phyloP scores from a whole-genome alignment of 2,797 vertebrate species.

The Sebastes cheni region DNA sequence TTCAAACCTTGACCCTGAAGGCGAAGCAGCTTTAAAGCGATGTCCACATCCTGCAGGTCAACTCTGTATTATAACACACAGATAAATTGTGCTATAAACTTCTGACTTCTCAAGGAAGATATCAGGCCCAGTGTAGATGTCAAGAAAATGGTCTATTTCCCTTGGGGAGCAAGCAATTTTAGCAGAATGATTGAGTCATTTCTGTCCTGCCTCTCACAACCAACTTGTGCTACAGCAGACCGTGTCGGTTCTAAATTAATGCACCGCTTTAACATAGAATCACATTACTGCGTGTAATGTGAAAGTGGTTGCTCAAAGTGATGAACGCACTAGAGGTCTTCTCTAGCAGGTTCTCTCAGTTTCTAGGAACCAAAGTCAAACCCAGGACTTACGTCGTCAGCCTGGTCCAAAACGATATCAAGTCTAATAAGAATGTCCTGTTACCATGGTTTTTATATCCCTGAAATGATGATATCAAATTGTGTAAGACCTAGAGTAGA shows the following conservation, averaged over 20 bases:
- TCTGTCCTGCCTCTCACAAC: neutral
- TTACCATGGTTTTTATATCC: neutral
- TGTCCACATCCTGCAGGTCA: neutral
- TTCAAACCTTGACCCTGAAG: constrained; percentile 11
- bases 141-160: neutral
- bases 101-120: neutral
- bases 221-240: neutral
- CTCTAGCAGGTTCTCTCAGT: neutral
- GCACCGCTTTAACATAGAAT: neutral
- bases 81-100: neutral
- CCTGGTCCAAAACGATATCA: too few relatives aligned
- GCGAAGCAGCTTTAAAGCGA: neutral
- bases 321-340: neutral
- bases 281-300: neutral
- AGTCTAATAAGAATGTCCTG: too few relatives aligned
- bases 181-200: neutral
- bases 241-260: neutral
- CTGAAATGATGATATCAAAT: neutral
- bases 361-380: neutral
- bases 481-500: neutral
- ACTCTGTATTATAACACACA: neutral
- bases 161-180: neutral
- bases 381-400: neutral
- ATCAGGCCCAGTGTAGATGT: neutral
- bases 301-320: neutral